A percentile compares a stretch with the other conserved stretches of the same genome.
Evolutionary conservation across 2,888 invertebrate genomes (phyloP).

Genomic region (Himalopsyche kuldschensis): DNA sequence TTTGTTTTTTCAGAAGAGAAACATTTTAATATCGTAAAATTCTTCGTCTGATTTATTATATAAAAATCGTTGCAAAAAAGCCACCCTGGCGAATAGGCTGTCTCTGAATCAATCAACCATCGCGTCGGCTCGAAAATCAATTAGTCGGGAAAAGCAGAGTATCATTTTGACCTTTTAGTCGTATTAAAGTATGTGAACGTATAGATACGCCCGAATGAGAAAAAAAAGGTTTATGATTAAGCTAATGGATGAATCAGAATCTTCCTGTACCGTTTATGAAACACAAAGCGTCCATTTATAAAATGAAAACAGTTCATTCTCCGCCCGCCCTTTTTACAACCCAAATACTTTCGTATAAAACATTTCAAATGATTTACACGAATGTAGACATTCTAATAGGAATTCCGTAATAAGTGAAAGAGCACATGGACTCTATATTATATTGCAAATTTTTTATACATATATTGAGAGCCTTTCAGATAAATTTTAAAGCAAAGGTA

Average conservation of each 20-base stretch:
- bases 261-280: constrained; percentile 13
- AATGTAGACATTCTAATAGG: not conserved
- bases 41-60: too few relatives aligned
- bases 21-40: too few relatives aligned
- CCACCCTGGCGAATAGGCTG: not conserved
- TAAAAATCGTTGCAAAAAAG: not conserved
- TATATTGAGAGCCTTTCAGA: too few relatives aligned
- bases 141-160: not conserved
- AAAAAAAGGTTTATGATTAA: constrained; percentile 34
- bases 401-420: not conserved
- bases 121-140: not conserved
- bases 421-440: not conserved
- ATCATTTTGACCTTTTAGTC: not conserved
- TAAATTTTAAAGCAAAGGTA: too few relatives aligned
- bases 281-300: constrained; percentile 36
- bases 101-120: not conserved
- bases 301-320: constrained; percentile 32
- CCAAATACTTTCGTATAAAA: not conserved
- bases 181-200: not conserved
- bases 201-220: not conserved
- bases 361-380: not conserved
- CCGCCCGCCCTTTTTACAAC: not conserved
- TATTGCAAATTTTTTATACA: not conserved
- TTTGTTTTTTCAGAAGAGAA: too few relatives aligned
- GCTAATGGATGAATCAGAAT: constrained; percentile 36